These are phyloP conservation scores for Drosophila eugracilis DNA, from an alignment of 1,140 invertebrate genomes.

Conservation along the genomic window DNA sequence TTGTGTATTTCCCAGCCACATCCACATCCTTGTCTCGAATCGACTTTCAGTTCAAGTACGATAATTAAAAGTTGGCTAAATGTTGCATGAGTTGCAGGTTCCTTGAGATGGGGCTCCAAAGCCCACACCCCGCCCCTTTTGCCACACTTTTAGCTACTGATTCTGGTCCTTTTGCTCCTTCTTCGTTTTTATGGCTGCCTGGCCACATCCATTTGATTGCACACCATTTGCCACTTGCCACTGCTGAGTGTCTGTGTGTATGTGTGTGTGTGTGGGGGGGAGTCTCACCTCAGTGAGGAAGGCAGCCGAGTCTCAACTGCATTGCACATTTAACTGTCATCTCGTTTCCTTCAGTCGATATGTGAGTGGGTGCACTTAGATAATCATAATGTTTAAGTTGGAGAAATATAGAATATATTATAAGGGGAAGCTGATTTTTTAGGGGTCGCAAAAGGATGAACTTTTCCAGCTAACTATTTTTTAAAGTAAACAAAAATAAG, in stretches of 20 bases:
- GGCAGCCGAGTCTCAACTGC: slow-evolving; percentile 19
- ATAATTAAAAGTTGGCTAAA: slow-evolving; percentile 83
- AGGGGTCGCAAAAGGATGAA: too few species aligned
- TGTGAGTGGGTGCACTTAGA: slow-evolving; percentile 1
- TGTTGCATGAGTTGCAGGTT: slow-evolving; percentile 78
- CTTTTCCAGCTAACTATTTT: background rate
- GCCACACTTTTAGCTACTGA: slow-evolving; percentile 6
- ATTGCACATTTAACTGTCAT: slow-evolving; percentile 51
- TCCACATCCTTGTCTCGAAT: slow-evolving; percentile 10
- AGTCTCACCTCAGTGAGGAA: slow-evolving; percentile 39
- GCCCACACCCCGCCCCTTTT: background rate
- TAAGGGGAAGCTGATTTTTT: background rate
- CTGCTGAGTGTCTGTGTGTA: background rate
- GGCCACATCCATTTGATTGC: slow-evolving; percentile 69
- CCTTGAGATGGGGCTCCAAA: slow-evolving; percentile 25
- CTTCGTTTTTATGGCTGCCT: slow-evolving; percentile 44
- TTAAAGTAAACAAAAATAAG: background rate
- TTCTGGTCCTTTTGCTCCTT: background rate
- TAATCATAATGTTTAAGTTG: background rate
- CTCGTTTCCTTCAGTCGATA: slow-evolving; percentile 28
- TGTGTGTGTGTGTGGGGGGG: background rate
- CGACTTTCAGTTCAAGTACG: slow-evolving; percentile 60
- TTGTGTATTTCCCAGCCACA: slow-evolving; percentile 3
- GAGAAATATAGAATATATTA: background rate
- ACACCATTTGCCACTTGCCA: slow-evolving; percentile 64